Percentiles rank a stretch among this genome's conserved stretches.
phyloP scores from a whole-genome alignment of 2,888 invertebrate species.

The Metallyticus violacea region DNA sequence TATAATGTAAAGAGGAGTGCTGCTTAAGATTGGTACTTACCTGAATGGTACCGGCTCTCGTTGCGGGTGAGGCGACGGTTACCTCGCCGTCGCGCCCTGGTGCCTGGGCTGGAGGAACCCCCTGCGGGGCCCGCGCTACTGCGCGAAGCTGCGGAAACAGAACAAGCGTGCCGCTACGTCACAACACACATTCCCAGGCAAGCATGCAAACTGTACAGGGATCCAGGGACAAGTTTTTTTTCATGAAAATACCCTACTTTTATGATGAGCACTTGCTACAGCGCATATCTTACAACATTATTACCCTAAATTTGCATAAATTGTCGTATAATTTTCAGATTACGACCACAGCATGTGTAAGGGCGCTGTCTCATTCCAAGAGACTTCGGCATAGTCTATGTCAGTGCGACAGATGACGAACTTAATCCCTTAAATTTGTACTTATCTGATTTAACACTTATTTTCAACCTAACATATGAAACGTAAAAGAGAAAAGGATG shows the following conservation, averaged over 20 bases:
- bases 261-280: neutral
- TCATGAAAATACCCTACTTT: neutral
- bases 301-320: neutral
- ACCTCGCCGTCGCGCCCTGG: slow-evolving; percentile 66
- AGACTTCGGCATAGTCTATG: too few species aligned
- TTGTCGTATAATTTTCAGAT: neutral
- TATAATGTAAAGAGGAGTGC: neutral
- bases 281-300: neutral
- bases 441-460: too few species aligned
- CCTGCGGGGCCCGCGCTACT: slow-evolving; percentile 11
- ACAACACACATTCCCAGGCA: slow-evolving; percentile 5
- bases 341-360: neutral
- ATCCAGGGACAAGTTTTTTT: neutral
- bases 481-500: too few species aligned
- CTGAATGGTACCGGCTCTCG: slow-evolving; percentile 94
- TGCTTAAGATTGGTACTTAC: slow-evolving; percentile 57
- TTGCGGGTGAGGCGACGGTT: slow-evolving; percentile 88
- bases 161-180: slow-evolving; percentile 17
- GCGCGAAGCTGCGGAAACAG: slow-evolving; percentile 16
- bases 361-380: too few species aligned
- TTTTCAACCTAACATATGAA: too few species aligned
- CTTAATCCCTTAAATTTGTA: too few species aligned
- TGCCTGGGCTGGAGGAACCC: slow-evolving; percentile 46
- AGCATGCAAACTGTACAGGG: neutral
- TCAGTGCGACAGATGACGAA: too few species aligned